Evolutionary conservation across 2,797 vertebrate species (phyloP), one percentile per base, ranked within the genome.

Genomic region (Eleutherodactylus coqui): DNA sequence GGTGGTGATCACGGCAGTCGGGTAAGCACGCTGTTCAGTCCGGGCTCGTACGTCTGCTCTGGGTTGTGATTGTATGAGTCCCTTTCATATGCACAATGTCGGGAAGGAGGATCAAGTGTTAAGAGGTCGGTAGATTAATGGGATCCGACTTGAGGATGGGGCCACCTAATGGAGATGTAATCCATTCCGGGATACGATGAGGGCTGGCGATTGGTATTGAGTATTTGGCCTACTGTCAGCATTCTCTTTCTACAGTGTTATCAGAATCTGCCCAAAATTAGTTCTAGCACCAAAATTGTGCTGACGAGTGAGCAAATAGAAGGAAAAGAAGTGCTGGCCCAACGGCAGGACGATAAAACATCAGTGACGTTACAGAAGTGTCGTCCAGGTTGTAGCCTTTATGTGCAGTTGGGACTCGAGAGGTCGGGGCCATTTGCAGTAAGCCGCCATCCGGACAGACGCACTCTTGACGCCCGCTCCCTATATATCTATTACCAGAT

Each of bases 181-280:
- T 79, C 75, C 49, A 60, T 47, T 80, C 80, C 69, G 24, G 29
- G 78, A 49, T 69, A 51, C 3, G 58, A 76, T 72, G 80, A 51
- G 82, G 62, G 67, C 82, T 75, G 36, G 17, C 38, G 14, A 36
- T 69, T n/a, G 67, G 21, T 2, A 51, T 36, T 24, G 21, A 47
- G 36, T 29, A 17, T n/a, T n/a, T 8, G 36, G 14, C 36, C 5
- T 41, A n/a, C 24, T 27, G 0, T 47, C 36, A 32, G 78, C 58
- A 21, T 64, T 64, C 27, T 21, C 38, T 34, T n/a, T n/a, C 55
- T 32, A 34, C 36, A 55, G 67, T 60, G 67, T 38, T 72, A 47
- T 51, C 47, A 17, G n/a, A 70, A 9, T 17, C 32, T 72, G 49
- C 16, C 16, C 14, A 32, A 55, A 43, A n/a, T 78, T 58, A 38